Percentiles rank a stretch among this genome's conserved stretches.
Evolutionary conservation across 2,113 vertebrate species (phyloP).

Genomic region (Antigone vipio): DNA sequence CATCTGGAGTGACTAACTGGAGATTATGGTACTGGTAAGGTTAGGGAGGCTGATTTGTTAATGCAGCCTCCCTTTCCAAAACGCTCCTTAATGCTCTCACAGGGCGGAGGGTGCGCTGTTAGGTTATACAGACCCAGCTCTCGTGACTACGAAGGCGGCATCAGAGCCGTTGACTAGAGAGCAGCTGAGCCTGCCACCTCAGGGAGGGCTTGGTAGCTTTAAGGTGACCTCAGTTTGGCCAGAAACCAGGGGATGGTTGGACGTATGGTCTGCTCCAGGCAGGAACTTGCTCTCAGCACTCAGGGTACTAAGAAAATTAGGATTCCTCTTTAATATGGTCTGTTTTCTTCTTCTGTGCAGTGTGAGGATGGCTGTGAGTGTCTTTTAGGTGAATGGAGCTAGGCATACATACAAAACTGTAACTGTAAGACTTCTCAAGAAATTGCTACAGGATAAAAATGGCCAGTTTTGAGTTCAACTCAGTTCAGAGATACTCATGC

Average conservation of each 20-base stretch:
- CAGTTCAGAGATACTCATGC: background rate
- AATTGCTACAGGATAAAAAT: background rate
- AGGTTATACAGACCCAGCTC: background rate
- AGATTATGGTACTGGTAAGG: background rate
- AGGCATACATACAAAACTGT: background rate
- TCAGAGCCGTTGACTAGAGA: background rate
- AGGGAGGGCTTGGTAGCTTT: background rate
- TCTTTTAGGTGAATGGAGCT: background rate
- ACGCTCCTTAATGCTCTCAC: background rate
- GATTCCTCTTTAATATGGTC: background rate
- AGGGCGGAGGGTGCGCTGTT: background rate
- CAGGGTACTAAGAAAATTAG: background rate
- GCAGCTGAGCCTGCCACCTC: background rate
- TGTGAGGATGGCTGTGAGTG: background rate
- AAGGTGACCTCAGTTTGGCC: background rate
- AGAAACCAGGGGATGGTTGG: background rate
- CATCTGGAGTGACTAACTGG: background rate
- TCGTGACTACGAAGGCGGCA: fast-evolving
- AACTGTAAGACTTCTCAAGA: background rate
- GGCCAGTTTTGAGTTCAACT: background rate
- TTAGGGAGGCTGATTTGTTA: background rate
- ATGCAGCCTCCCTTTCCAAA: background rate
- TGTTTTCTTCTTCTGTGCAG: background rate
- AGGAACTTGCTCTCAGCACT: background rate
- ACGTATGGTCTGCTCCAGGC: background rate